These are phyloP conservation scores for Ornithoptera alexandrae DNA, from an alignment of 2,888 invertebrate species.

Conservation along the genomic window DNA sequence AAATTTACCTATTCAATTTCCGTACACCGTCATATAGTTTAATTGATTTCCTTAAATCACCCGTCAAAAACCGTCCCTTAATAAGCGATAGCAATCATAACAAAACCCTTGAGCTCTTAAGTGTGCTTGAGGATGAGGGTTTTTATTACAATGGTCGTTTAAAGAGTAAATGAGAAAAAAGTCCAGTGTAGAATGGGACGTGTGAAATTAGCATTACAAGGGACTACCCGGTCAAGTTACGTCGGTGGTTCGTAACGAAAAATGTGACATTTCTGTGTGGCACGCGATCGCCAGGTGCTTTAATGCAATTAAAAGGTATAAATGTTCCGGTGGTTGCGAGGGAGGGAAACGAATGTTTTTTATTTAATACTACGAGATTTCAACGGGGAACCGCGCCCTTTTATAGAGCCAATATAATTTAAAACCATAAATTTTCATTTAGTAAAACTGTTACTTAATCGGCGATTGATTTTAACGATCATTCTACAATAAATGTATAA, in stretches of 20 bases:
- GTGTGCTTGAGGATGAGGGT: constrained; percentile 4
- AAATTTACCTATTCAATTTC: constrained; percentile 17
- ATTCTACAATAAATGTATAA: too few relatives aligned
- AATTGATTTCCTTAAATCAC: constrained; percentile 20
- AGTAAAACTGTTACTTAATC: too few relatives aligned
- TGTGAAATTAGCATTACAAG: background rate
- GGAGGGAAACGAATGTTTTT: constrained; percentile 28
- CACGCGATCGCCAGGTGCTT: constrained; percentile 60
- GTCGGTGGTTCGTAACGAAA: constrained; percentile 46
- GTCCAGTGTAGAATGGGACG: constrained; percentile 10
- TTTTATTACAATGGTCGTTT: constrained; percentile 18
- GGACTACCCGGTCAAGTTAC: constrained; percentile 3
- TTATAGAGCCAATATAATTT: background rate
- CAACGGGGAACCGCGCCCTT: constrained; percentile 22
- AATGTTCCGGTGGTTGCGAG: constrained; percentile 33
- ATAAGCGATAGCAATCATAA: constrained; percentile 11
- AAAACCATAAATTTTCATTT: too few relatives aligned
- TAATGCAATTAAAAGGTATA: constrained; percentile 42
- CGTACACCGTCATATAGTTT: constrained; percentile 17
- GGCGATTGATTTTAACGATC: too few relatives aligned
- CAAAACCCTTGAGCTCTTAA: constrained; percentile 8
- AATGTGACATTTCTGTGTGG: constrained; percentile 56
- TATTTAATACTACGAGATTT: constrained; percentile 23
- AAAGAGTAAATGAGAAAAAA: background rate
- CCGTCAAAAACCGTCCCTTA: constrained; percentile 24